Conservation (phyloP, 92 coral and sea anemone species). For the Epizoanthus ramosus region DNA sequence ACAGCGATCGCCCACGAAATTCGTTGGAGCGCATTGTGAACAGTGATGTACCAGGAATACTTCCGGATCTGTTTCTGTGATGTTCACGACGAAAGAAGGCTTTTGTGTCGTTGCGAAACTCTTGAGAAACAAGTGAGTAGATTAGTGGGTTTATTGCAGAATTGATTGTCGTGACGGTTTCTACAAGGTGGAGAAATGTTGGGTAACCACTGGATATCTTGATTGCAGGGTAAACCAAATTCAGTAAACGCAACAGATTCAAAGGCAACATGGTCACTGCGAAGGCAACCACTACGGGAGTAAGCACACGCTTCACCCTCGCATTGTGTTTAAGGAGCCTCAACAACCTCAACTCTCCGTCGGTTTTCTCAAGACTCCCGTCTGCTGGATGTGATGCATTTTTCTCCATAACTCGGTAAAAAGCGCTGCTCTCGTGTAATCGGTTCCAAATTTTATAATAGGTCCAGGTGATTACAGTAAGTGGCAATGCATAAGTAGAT, state of each 20-base stretch:
- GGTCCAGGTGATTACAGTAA: neutral
- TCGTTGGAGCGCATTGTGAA: neutral
- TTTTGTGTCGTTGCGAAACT: constrained; percentile 7
- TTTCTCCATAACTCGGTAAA: neutral
- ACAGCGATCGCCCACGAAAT: neutral
- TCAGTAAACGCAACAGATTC: constrained; percentile 6
- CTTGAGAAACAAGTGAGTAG: constrained; percentile 22
- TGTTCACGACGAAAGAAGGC: neutral
- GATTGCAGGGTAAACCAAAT: neutral
- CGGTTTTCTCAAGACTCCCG: neutral
- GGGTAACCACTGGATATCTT: neutral
- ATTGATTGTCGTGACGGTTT: neutral
- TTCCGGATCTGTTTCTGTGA: constrained; percentile 4
- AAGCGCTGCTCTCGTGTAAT: neutral
- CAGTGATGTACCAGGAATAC: neutral
- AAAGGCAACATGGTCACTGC: constrained; percentile 12
- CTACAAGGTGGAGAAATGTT: neutral
- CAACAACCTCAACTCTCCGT: neutral
- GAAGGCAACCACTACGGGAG: constrained; percentile 9
- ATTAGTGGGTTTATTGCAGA: constrained; percentile 19
- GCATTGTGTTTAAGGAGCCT: constrained; percentile 8
- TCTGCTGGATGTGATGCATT: neutral
- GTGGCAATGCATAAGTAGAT: neutral
- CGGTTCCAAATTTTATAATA: constrained; percentile 7
- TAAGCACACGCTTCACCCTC: constrained; percentile 2